Evolutionary conservation across 2,797 vertebrate genomes (phyloP).

Genomic region (Phoeniculus purpureus): DNA sequence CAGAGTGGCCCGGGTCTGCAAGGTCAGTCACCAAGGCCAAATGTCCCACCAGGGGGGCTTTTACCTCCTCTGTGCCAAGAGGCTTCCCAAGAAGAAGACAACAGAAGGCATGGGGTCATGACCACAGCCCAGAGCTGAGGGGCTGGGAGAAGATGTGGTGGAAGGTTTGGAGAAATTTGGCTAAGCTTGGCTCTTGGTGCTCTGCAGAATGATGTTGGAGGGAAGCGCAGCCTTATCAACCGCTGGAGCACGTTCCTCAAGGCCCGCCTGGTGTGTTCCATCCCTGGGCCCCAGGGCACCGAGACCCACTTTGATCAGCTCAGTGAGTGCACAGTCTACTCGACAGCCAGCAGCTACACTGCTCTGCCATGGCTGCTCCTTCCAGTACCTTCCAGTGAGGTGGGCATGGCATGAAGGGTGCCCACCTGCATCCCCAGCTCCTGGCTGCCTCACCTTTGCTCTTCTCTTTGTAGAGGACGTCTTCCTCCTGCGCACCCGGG

Average conservation of each 20-base stretch:
- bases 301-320: conserved; percentile 87
- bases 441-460: neutral
- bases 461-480: conserved; percentile 82
- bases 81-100: neutral
- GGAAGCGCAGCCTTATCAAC: conserved; percentile 87
- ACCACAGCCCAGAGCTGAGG: neutral
- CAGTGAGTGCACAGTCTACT: conserved; percentile 62
- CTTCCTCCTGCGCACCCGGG: conserved; percentile 85
- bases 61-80: neutral
- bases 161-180: neutral
- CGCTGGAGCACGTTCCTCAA: conserved; percentile 86
- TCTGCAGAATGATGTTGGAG: conserved; percentile 85
- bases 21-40: conserved; percentile 71
- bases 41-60: neutral
- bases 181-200: neutral
- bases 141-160: neutral
- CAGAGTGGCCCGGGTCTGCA: conserved; percentile 89
- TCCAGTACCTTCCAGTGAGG: rapidly evolving
- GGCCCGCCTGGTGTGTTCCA: conserved; percentile 82
- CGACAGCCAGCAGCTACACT: rapidly evolving
- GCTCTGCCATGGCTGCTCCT: neutral
- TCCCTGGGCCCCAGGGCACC: conserved; percentile 80
- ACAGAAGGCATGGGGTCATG: neutral
- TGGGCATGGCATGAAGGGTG: rapidly evolving
- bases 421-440: neutral